Conservation (phyloP, 2,113 vertebrate genomes). For the Austrofundulus limnaeus region DNA sequence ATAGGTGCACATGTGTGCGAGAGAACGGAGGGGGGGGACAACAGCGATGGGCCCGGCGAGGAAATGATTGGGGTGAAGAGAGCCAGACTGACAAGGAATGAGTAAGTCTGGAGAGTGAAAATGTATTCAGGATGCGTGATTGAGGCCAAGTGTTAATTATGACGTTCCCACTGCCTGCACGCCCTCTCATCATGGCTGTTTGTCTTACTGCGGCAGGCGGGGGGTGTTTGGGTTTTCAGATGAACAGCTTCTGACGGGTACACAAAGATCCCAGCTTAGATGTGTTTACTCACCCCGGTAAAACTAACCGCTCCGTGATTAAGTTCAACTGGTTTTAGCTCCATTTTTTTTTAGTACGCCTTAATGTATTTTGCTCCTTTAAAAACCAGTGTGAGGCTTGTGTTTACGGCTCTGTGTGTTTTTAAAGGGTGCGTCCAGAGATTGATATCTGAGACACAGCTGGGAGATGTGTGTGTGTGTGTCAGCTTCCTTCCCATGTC, state of each 20-base stretch:
- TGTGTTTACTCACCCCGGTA: slow-evolving; percentile 37
- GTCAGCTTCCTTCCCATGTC: slow-evolving; percentile 47
- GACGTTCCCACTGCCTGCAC: slow-evolving; percentile 36
- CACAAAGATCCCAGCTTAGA: slow-evolving; percentile 16
- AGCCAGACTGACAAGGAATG: slow-evolving; percentile 21
- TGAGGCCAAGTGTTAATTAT: slow-evolving; percentile 65
- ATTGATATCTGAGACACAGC: slow-evolving; percentile 69
- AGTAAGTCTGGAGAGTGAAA: slow-evolving; percentile 45
- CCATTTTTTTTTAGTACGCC: background rate
- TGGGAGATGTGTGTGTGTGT: slow-evolving; percentile 38
- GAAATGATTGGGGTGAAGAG: slow-evolving; percentile 44
- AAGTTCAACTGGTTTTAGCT: slow-evolving; percentile 10
- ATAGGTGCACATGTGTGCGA: slow-evolving; percentile 8
- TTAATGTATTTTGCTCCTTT: background rate
- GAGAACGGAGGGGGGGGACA: background rate
- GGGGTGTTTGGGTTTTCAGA: slow-evolving; percentile 9
- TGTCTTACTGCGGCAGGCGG: slow-evolving; percentile 45
- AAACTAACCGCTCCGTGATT: slow-evolving; percentile 19
- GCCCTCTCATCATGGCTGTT: slow-evolving; percentile 50
- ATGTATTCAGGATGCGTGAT: slow-evolving; percentile 57
- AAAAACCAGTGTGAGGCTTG: background rate
- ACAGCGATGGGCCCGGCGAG: background rate
- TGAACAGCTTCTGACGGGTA: slow-evolving; percentile 39
- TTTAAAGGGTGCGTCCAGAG: slow-evolving; percentile 69
- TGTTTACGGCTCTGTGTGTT: slow-evolving; percentile 55